Evolutionary conservation across 1,140 invertebrate genomes (phyloP).

Genomic region (Himalopsyche phryganea): DNA sequence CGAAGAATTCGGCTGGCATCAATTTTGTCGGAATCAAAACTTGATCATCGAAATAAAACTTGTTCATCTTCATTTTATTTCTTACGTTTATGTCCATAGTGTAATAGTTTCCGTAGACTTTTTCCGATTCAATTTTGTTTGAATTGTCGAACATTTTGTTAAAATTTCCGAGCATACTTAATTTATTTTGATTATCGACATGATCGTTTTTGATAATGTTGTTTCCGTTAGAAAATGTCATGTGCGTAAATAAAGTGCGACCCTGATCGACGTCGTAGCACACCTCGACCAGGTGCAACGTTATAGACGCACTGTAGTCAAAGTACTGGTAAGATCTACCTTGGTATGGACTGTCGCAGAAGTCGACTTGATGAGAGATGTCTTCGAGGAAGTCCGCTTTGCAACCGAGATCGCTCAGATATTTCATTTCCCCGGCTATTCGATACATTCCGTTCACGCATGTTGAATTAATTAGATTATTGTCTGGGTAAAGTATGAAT

Average conservation of each 20-base stretch:
- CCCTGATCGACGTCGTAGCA: constrained; percentile 45
- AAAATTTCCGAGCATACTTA: constrained; percentile 47
- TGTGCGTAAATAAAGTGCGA: constrained; percentile 35
- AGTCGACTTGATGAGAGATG: constrained; percentile 40
- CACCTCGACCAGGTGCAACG: constrained; percentile 40
- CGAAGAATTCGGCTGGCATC: constrained; percentile 41
- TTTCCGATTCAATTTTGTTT: constrained; percentile 42
- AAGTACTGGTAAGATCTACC: constrained; percentile 42
- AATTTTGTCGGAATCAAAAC: constrained; percentile 38
- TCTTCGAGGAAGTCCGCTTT: constrained; percentile 47
- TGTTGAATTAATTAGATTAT: constrained; percentile 31
- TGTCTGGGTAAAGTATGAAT: constrained; percentile 41
- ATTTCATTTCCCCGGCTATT: constrained; percentile 35
- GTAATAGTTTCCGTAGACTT: constrained; percentile 42
- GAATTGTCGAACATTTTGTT: constrained; percentile 46
- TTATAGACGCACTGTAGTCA: constrained; percentile 17
- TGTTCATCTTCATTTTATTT: constrained; percentile 40
- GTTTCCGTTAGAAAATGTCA: constrained; percentile 32
- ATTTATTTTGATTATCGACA: constrained; percentile 38
- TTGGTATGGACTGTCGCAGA: constrained; percentile 40
- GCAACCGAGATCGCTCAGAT: constrained; percentile 45
- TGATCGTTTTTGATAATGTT: constrained; percentile 35
- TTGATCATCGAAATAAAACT: constrained; percentile 40
- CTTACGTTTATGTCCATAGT: constrained; percentile 39
- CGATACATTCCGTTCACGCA: constrained; percentile 42